phyloP scores from a whole-genome alignment of 1,140 invertebrate species.

The Brachionus rotundiformis region DNA sequence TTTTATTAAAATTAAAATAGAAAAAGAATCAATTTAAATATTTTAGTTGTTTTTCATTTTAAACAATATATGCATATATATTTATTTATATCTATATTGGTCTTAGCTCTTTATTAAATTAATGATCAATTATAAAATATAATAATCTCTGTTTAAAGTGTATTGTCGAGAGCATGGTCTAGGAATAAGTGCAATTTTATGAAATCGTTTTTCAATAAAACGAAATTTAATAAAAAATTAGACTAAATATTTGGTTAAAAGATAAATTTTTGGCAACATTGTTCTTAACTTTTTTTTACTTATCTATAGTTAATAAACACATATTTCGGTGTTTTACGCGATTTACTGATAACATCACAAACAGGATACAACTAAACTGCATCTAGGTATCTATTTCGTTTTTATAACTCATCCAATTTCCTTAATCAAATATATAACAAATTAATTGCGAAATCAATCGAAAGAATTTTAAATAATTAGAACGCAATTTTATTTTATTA shows the following conservation, averaged over 20 bases:
- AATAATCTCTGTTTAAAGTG: background rate
- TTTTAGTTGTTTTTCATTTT: no score
- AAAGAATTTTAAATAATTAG: background rate
- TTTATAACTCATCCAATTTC: background rate
- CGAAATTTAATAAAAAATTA: background rate
- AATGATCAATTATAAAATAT: background rate
- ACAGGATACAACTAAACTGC: no score
- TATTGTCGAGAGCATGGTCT: background rate
- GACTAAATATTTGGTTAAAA: background rate
- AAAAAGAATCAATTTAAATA: no score
- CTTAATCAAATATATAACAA: background rate
- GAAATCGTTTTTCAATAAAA: background rate
- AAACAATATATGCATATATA: background rate
- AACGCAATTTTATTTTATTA: background rate
- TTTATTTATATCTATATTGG: background rate
- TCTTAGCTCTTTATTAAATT: background rate
- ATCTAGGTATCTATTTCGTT: background rate
- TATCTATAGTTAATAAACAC: background rate
- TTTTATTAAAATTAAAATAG: no score
- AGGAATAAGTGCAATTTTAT: conserved; percentile 1
- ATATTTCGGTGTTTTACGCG: no score
- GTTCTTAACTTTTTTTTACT: no score
- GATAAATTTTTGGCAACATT: background rate
- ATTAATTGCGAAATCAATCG: background rate
- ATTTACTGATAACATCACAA: no score